Evolutionary conservation across 1,140 invertebrate genomes (phyloP), one percentile per base, ranked within the genome.

Genomic region (Acromyrmex heyeri): DNA sequence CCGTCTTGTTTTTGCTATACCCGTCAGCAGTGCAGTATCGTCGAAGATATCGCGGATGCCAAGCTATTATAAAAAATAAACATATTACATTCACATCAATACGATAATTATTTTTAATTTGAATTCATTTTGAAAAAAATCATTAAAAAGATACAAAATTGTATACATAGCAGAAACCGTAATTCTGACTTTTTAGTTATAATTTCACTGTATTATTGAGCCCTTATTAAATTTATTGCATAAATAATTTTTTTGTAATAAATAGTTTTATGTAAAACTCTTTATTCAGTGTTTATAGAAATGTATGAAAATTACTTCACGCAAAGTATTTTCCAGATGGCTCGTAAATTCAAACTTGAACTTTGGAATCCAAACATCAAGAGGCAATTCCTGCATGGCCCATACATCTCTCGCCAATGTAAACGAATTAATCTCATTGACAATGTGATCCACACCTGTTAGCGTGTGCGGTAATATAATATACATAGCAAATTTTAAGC

Each of bases 311-410:
- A 30, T 95, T 95, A 97, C 97, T 94, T 96, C 94, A 89, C 95
- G 95, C 6, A 98, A 94, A 38, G 96, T 93, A 1, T 96, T 93
- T 55, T 97, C 96, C 34, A 98, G 93, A 44, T 96, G 95, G 12
- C 96, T 95, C 38, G 96, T 96, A 72, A 96, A 97, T 69, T 97
- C 96, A 86, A 98, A 97, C 87, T 97, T 96, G 92, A 98, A 98
- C 92, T 97, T 97, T 0, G 98, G 98, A 5, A 98, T 92, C 12
- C 93, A 95, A 0, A 98, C 95, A 21, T 97, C 95, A 0, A 98
- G 96, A 1, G 95, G 92, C 1, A 94, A 90, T 70, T 96, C 95
- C 59, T 96, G 95, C 95, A 97, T 96, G 2, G 96, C 92, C 90
- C 95, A 95, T 53, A 97, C 91, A 48, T 96, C 95, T n/a, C 93